A percentile compares a stretch with the other conserved stretches of the same genome.
Evolutionary conservation across 2,797 vertebrate genomes (phyloP).

Genomic region (Bradypodion ventrale): DNA sequence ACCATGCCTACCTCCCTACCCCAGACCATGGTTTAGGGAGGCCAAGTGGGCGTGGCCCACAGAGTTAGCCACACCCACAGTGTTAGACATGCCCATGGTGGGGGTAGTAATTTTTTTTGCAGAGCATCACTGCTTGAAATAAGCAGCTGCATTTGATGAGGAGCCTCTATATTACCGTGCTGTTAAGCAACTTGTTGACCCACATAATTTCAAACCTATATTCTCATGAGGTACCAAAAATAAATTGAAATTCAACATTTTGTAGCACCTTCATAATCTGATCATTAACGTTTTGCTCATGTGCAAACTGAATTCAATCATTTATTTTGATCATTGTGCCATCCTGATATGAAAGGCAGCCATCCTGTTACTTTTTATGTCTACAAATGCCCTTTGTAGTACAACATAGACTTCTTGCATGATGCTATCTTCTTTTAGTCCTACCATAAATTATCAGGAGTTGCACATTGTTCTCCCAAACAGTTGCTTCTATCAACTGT

Average conservation of each 20-base stretch:
- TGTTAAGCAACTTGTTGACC: background rate
- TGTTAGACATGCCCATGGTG: too few species aligned
- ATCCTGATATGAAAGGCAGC: background rate
- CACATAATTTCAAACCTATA: background rate
- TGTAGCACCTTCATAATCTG: background rate
- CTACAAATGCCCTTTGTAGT: background rate
- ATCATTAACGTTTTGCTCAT: background rate
- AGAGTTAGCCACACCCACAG: too few species aligned
- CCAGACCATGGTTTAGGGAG: too few species aligned
- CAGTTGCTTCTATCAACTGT: constrained; percentile 6
- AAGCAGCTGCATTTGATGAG: background rate
- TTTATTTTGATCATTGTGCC: background rate
- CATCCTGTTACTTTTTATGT: background rate
- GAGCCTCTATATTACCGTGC: background rate
- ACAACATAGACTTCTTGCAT: constrained; percentile 12
- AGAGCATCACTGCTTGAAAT: too few species aligned
- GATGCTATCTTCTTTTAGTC: background rate
- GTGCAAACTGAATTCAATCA: background rate
- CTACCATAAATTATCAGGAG: background rate
- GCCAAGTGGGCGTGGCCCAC: too few species aligned
- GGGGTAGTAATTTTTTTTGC: too few species aligned
- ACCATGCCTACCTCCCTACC: too few species aligned
- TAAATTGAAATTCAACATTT: background rate
- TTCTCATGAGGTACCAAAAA: background rate
- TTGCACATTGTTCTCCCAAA: background rate